phyloP scores from a whole-genome alignment of 2,888 invertebrate species.

The Lysandra coridon region DNA sequence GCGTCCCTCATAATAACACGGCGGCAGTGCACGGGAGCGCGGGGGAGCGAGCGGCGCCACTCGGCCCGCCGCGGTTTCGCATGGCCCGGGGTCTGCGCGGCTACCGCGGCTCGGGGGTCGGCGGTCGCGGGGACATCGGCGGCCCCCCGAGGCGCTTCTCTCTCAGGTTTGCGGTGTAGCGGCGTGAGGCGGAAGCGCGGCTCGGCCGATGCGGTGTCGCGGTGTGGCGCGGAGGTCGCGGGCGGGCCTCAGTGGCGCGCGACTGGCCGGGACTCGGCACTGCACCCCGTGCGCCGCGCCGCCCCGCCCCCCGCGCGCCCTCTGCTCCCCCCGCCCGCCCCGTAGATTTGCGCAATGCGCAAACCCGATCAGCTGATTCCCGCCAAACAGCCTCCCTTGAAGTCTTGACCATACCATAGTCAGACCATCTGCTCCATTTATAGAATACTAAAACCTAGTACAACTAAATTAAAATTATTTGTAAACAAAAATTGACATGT shows the following conservation, averaged over 20 bases:
- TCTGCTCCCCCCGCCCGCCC: conserved; percentile 49
- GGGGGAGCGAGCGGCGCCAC: conserved; percentile 48
- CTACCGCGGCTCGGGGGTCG: conserved; percentile 59
- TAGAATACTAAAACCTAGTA: conserved; percentile 7
- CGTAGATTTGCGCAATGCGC: conserved; percentile 78
- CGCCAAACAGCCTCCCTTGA: conserved; percentile 65
- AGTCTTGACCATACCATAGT: conserved; percentile 50
- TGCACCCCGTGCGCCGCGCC: conserved; percentile 47
- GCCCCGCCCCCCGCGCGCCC: conserved; percentile 44
- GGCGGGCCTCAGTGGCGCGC: conserved; percentile 49
- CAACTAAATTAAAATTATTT: not conserved
- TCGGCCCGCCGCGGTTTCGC: conserved; percentile 43
- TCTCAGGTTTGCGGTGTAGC: conserved; percentile 47
- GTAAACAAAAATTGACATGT: not conserved
- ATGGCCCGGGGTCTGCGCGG: conserved; percentile 43
- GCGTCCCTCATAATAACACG: conserved; percentile 65
- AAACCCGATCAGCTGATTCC: conserved; percentile 79
- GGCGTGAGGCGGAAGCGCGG: conserved; percentile 39
- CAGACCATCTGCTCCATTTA: conserved; percentile 38
- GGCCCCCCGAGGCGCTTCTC: conserved; percentile 44
- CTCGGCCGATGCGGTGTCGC: conserved; percentile 48
- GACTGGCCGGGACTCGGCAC: conserved; percentile 54
- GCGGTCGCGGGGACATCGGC: conserved; percentile 41
- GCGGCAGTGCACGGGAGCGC: conserved; percentile 47
- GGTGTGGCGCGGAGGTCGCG: conserved; percentile 50